A percentile compares a stretch with the other conserved stretches of the same genome.
These are phyloP conservation scores for Dipodomys merriami DNA, from an alignment of 2,113 vertebrate species.

Conservation along the genomic window DNA sequence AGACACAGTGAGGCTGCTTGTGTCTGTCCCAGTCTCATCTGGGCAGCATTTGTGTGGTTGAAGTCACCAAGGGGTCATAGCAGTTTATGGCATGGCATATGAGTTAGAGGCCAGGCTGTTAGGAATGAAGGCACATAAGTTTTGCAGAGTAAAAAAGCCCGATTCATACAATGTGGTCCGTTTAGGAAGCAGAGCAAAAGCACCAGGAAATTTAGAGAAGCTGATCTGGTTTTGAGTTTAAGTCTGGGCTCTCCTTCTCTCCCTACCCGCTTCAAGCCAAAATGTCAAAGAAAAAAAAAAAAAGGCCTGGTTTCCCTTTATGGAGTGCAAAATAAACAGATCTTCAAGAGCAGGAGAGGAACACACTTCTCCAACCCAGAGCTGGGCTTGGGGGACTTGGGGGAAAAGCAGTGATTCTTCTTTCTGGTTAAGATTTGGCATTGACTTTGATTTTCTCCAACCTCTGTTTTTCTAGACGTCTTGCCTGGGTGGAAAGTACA, in stretches of 20 bases:
- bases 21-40: conserved; percentile 23
- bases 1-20: not conserved
- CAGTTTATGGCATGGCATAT: not conserved
- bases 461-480: conserved; percentile 76
- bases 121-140: not conserved
- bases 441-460: conserved; percentile 80
- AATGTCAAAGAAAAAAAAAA: conserved; percentile 67
- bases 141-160: not conserved
- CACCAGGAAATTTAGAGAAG: conserved; percentile 67
- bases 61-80: conserved; percentile 60
- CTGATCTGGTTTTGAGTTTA: conserved; percentile 80
- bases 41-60: conserved; percentile 3
- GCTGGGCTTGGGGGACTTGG: conserved; percentile 42
- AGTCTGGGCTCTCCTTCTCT: conserved; percentile 73
- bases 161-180: conserved; percentile 51
- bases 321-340: conserved; percentile 80
- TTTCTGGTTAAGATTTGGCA: conserved; percentile 75
- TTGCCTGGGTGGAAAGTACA: conserved; percentile 54
- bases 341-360: conserved; percentile 68
- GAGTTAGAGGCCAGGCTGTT: not conserved
- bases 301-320: conserved; percentile 81
- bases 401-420: conserved; percentile 67
- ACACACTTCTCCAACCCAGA: conserved; percentile 73
- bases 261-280: conserved; percentile 73
- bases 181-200: conserved; percentile 61